phyloP scores from a whole-genome alignment of 2,113 vertebrate genomes.

The Puma concolor region DNA sequence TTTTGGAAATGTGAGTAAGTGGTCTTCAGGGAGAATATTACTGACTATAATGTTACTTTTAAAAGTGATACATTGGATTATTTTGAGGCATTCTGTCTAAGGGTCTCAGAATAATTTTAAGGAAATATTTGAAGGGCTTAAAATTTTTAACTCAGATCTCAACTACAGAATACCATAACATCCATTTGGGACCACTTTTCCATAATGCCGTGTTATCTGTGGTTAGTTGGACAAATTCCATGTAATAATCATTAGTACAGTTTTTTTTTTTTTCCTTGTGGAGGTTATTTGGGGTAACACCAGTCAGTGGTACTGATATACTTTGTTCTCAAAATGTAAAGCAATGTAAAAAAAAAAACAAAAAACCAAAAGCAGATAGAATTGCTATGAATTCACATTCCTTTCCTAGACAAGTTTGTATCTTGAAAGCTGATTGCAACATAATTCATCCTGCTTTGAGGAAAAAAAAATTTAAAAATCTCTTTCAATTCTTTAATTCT shows the following conservation, averaged over 20 bases:
- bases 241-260: background rate
- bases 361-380: background rate
- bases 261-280: background rate
- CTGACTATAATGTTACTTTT: background rate
- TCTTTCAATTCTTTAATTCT: background rate
- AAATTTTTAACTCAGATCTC: constrained; percentile 24
- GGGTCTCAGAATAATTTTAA: constrained; percentile 19
- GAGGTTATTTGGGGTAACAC: background rate
- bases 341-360: background rate
- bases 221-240: constrained; percentile 6
- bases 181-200: background rate
- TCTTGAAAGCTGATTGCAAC: background rate
- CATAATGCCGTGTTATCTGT: background rate
- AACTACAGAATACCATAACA: background rate
- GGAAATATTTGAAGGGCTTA: background rate
- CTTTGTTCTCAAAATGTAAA: constrained; percentile 51
- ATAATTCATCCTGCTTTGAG: background rate
- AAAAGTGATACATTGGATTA: constrained; percentile 8
- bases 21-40: constrained; percentile 49
- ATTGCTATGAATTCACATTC: constrained; percentile 20
- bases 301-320: background rate
- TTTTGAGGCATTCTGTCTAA: constrained; percentile 6
- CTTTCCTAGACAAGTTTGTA: background rate
- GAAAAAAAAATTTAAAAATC: background rate
- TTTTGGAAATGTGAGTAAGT: background rate